Conservation (phyloP, 2,113 vertebrate genomes). For the Raja brachyura region DNA sequence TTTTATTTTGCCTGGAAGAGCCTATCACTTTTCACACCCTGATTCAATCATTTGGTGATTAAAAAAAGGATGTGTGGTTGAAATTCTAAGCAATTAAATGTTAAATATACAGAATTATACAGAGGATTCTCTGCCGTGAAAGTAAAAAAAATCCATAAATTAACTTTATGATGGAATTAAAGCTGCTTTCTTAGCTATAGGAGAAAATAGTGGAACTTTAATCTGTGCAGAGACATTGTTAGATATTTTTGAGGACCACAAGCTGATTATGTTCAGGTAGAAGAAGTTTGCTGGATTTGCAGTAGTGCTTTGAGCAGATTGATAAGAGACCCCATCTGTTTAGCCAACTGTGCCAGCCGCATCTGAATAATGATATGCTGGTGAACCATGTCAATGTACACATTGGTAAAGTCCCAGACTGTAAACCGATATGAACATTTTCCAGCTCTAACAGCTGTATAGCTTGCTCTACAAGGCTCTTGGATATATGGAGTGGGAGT, state of each 20-base stretch:
- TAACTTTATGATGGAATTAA: neutral
- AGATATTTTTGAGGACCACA: neutral
- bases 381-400: constrained; percentile 14
- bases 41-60: no score
- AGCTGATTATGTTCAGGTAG: neutral
- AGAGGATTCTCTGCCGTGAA: no score
- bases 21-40: no score
- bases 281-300: neutral
- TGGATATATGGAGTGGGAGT: neutral
- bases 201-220: neutral
- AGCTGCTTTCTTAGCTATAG: neutral
- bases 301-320: constrained; percentile 23
- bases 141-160: neutral
- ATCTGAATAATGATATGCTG: constrained; percentile 10
- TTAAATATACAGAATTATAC: neutral
- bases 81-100: no score
- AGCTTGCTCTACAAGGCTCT: neutral
- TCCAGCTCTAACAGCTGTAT: constrained; percentile 14
- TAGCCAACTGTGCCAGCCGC: neutral
- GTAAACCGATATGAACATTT: constrained; percentile 14
- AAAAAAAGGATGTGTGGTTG: no score
- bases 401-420: constrained; percentile 12
- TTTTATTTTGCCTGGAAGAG: no score
- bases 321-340: constrained; percentile 26
- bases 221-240: neutral